Evolutionary conservation across 2,888 invertebrate genomes (phyloP).

Genomic region (Ornithoptera alexandrae): DNA sequence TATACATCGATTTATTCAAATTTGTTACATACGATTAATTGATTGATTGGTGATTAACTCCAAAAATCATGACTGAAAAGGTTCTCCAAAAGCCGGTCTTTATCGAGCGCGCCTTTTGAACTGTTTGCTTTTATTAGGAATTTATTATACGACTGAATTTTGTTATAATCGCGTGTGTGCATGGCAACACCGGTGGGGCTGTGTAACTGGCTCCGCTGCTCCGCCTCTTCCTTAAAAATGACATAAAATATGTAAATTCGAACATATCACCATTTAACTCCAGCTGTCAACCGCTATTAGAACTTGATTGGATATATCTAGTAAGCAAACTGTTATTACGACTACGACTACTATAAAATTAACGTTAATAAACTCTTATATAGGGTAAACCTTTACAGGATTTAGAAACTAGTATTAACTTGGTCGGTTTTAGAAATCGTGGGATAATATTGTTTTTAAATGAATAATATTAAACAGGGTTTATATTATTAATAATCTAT

Average conservation of each 20-base stretch:
- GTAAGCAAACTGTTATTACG: not conserved
- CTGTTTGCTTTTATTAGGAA: not conserved
- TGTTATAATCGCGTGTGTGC: not conserved
- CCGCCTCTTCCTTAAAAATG: constrained; percentile 34
- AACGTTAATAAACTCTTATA: not conserved
- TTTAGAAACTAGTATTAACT: not conserved
- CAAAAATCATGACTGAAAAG: no score
- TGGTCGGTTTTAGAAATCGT: not conserved
- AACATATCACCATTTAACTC: constrained; percentile 12
- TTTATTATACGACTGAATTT: not conserved
- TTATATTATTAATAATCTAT: not conserved
- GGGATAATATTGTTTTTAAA: no score
- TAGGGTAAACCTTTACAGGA: not conserved
- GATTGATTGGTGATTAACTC: no score
- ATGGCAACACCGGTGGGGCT: constrained; percentile 15
- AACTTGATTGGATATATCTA: constrained; percentile 20
- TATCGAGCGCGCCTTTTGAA: no score
- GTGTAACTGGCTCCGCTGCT: constrained; percentile 32
- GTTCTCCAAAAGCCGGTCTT: no score
- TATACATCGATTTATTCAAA: not conserved
- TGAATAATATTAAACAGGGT: not conserved
- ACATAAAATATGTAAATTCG: constrained; percentile 24
- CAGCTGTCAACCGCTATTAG: constrained; percentile 7
- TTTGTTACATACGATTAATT: not conserved
- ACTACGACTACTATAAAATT: not conserved